Conservation (phyloP, 1,140 invertebrate genomes). For the Myzus persicae region DNA sequence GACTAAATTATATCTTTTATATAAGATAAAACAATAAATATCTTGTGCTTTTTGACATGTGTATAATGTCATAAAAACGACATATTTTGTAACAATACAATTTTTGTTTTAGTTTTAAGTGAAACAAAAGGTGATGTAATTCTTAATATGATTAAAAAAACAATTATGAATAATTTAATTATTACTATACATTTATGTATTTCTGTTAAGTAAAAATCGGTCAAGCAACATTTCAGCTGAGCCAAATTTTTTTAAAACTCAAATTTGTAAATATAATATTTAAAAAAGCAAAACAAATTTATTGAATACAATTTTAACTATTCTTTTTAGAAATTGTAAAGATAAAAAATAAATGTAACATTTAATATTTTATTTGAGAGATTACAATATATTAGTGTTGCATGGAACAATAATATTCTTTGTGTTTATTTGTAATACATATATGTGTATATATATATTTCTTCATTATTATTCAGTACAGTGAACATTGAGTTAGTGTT, state of each 20-base stretch:
- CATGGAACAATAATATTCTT: conserved; percentile 56
- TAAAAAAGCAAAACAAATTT: conserved; percentile 54
- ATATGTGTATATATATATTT: neutral
- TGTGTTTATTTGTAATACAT: conserved; percentile 31
- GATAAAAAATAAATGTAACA: conserved; percentile 55
- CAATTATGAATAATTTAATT: conserved; percentile 49
- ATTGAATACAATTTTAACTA: conserved; percentile 57
- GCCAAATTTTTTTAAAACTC: conserved; percentile 52
- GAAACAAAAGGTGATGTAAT: conserved; percentile 58
- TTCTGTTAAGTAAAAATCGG: conserved; percentile 57
- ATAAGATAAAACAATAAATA: conserved; percentile 51
- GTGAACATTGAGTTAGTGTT: neutral
- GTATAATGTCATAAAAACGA: conserved; percentile 1
- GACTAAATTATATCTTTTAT: conserved; percentile 53
- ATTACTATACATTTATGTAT: conserved; percentile 56
- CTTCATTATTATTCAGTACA: neutral
- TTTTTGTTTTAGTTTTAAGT: conserved; percentile 57
- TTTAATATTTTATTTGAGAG: conserved; percentile 58
- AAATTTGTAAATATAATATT: conserved; percentile 57
- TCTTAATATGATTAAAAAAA: conserved; percentile 53
- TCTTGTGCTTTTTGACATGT: conserved; percentile 47
- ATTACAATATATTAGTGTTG: conserved; percentile 58
- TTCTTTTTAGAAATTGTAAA: conserved; percentile 58
- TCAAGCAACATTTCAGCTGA: conserved; percentile 48
- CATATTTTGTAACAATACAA: conserved; percentile 53